phyloP scores from a whole-genome alignment of 2,113 vertebrate species.

The Edolisoma coerulescens region DNA sequence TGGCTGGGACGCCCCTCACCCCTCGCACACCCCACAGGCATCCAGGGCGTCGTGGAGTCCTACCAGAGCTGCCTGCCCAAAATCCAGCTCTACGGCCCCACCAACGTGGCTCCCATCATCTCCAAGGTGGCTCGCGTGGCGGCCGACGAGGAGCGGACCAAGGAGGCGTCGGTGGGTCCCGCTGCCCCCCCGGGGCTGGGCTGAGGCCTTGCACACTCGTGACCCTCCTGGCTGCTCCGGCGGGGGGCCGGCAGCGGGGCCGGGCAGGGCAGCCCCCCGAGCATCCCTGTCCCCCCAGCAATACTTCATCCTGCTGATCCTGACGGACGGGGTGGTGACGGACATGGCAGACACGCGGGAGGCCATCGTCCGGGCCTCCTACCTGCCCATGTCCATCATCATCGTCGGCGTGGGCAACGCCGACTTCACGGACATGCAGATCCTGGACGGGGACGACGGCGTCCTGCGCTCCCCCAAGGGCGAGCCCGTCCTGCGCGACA shows the following conservation, averaged over 20 bases:
- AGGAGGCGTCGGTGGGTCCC: conserved; percentile 87
- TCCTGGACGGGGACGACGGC: conserved; percentile 89
- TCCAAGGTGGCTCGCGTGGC: conserved; percentile 86
- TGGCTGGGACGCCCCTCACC: accelerated
- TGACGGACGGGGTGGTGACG: conserved; percentile 92
- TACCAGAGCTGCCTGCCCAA: conserved; percentile 94
- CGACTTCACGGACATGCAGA: conserved; percentile 96
- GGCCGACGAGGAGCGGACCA: conserved; percentile 80
- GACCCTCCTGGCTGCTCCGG: accelerated
- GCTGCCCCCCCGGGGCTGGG: not conserved
- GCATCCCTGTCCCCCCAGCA: conserved; percentile 66
- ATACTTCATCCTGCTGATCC: conserved; percentile 94
- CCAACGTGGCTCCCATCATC: conserved; percentile 94
- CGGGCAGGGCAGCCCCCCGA: not conserved
- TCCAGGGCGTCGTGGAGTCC: conserved; percentile 94
- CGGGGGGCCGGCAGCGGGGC: accelerated
- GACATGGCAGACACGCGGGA: conserved; percentile 93
- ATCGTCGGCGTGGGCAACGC: conserved; percentile 94
- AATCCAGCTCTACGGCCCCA: conserved; percentile 94
- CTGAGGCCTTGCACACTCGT: accelerated
- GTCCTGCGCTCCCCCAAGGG: conserved; percentile 86
- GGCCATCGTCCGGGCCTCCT: conserved; percentile 90
- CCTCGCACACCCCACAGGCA: conserved; percentile 54
- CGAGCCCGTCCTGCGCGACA: conserved; percentile 88
- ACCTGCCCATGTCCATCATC: conserved; percentile 93